phyloP scores from a whole-genome alignment of 2,113 vertebrate genomes.

The Corydoras maculifer region DNA sequence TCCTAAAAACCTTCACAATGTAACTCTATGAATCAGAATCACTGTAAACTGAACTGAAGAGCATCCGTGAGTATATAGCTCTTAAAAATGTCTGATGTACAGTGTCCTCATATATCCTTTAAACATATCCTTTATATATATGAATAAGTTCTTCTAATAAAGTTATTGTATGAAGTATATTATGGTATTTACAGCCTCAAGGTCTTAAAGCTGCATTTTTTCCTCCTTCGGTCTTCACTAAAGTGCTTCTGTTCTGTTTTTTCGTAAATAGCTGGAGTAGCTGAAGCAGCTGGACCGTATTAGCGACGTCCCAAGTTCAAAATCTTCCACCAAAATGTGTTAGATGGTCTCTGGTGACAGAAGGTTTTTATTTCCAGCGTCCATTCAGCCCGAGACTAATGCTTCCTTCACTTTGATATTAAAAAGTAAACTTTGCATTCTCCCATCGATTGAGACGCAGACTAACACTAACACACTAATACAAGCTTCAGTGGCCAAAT shows the following conservation, averaged over 20 bases:
- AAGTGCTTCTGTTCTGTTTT: slow-evolving; percentile 14
- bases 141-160: no score
- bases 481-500: neutral
- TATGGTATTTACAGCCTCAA: neutral
- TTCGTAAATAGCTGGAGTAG: neutral
- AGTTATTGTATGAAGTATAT: no score
- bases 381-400: neutral
- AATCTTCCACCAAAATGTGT: slow-evolving; percentile 14
- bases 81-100: no score
- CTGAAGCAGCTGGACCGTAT: slow-evolving; percentile 16
- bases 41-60: no score
- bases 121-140: no score
- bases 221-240: neutral
- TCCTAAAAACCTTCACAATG: no score
- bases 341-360: slow-evolving; percentile 6
- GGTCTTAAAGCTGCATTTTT: neutral
- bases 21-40: no score
- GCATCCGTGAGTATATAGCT: no score
- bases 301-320: slow-evolving; percentile 26
- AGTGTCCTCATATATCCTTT: no score
- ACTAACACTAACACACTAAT: no score
- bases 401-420: slow-evolving; percentile 7
- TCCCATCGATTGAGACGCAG: neutral
- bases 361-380: slow-evolving; percentile 8
- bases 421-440: neutral